Base-by-base conservation (phyloP, 1,140 invertebrate species). In the Steinernema feltiae region DNA sequence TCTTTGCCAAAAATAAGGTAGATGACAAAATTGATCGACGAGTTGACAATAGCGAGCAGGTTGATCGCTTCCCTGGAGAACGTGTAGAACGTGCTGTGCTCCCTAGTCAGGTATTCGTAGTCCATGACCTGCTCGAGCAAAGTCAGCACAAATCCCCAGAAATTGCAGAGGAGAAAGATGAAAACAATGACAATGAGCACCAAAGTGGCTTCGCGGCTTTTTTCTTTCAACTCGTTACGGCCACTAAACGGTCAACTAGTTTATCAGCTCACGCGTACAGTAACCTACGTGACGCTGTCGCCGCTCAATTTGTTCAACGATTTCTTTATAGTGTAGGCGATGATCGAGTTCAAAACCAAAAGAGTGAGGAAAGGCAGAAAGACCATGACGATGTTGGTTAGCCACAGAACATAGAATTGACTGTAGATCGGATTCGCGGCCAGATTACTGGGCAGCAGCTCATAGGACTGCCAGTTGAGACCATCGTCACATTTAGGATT, bases 1-100 rank as follows among this genome's bases (percentile, higher is more conserved):
- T 97, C 97, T 84, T 95, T 93, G 0, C 95, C 95, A 86, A 97
- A 96, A 41, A 95, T 94, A 76, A 96, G 94, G 88, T 98, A 98
- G 77, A 98, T 94, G 71, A 97, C 91, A 86, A 97, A 97, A 87
- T 98, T 98, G 35, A 97, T 92, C 80, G 94, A 95, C 81, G 94
- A 96, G 88, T 98, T 98, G 81, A 97, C 92, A 30, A 93, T 96
- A 15, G 97, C 94, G 31, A 97, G 89, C n/a, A 97, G 90, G 87
- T 98, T 97, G 79, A 92, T 86, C 30, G 83, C 76, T 70, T 87
- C 77, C 84, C 81, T 18, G 18, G 77, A 77, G n/a, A 83, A 83
- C 0, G 73, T 83, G 32, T 83, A 83, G 46, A 82, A 81, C n/a
- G 79, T 76, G 46, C 80, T 41, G 48, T 77, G 69, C 29, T 84